Conservation (phyloP, 2,888 invertebrate species). For the Microchrysa polita region DNA sequence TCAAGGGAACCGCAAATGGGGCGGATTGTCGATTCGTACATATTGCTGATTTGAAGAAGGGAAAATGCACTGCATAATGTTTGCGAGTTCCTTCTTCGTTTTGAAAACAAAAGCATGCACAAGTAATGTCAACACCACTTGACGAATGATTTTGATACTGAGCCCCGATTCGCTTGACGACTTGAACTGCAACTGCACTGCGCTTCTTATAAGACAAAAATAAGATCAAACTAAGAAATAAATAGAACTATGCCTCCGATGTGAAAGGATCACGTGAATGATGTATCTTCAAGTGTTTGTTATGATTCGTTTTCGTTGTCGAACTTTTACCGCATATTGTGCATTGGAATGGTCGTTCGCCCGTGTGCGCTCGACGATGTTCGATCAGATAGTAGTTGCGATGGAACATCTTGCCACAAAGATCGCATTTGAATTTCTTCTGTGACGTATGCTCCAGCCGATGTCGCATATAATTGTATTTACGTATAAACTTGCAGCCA, state of each 20-base stretch:
- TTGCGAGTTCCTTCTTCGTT: no score
- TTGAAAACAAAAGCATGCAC: no score
- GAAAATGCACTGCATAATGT: no score
- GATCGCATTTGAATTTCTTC: slow-evolving; percentile 79
- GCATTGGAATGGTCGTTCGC: slow-evolving; percentile 80
- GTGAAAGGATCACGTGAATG: slow-evolving; percentile 88
- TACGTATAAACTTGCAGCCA: slow-evolving; percentile 87
- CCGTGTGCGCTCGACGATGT: slow-evolving; percentile 87
- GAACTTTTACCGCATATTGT: slow-evolving; percentile 90
- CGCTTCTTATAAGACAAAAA: no score
- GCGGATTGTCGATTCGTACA: no score
- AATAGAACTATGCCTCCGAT: slow-evolving; percentile 70
- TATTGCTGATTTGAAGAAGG: no score
- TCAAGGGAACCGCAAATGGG: no score
- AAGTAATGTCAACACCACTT: no score
- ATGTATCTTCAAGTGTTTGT: slow-evolving; percentile 89
- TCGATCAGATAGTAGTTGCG: slow-evolving; percentile 88
- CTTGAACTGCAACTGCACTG: no score
- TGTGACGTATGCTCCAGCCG: slow-evolving; percentile 84
- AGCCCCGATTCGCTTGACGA: no score
- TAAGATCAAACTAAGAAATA: background rate
- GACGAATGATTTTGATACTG: no score
- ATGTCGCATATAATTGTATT: slow-evolving; percentile 88
- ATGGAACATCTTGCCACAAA: slow-evolving; percentile 85
- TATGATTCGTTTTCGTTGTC: slow-evolving; percentile 89